Evolutionary conservation across 2,113 vertebrate species (phyloP), one percentile per base, ranked within the genome.

Genomic region (Brachyistius frenatus): DNA sequence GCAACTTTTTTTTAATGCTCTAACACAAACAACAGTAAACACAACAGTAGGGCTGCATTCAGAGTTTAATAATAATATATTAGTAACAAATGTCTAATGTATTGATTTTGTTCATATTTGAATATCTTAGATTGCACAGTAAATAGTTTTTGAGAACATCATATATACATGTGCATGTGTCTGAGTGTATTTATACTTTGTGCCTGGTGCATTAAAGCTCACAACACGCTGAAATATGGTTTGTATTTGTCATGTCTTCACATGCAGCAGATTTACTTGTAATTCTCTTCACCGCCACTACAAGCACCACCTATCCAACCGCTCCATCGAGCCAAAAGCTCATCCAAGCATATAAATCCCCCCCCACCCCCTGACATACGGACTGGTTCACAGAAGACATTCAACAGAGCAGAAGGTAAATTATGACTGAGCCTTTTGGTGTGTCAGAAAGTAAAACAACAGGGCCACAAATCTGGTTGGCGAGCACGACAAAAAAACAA

Each of bases 141-240:
- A 16, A 46, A 37, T 32, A 5, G 23, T 44, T 30, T 57, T 58
- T 46, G 0, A 44, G 13, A 62, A 33, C 1, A 53, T 16, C 2
- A 50, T 56, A 37, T 56, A 2, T 56, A 3, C 0, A 16, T 66
- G 33, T 60, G 33, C 49, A 55, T 73, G 36, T 1, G 10, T 73
- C 2, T 14, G 1, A 3, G 9, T 69, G 11, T 60, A 70, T 74
- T 46, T 57, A 1, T 5, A 44, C 11, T 67, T 7, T 54, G 2
- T 56, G 5, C 74, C 4, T 44, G 2, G 47, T 54, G 14, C 31
- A 86, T 80, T 72, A 76, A 75, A 84, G 23, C 7, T 49, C 8
- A 7, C 52, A 41, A 50, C 14, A 73, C 31, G 1, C 6, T 2
- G 4, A 23, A 61, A 11, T 23, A 35, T 37, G 44, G 2, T 67